phyloP scores from a whole-genome alignment of 2,888 invertebrate species.

The Trachelus tabidus region DNA sequence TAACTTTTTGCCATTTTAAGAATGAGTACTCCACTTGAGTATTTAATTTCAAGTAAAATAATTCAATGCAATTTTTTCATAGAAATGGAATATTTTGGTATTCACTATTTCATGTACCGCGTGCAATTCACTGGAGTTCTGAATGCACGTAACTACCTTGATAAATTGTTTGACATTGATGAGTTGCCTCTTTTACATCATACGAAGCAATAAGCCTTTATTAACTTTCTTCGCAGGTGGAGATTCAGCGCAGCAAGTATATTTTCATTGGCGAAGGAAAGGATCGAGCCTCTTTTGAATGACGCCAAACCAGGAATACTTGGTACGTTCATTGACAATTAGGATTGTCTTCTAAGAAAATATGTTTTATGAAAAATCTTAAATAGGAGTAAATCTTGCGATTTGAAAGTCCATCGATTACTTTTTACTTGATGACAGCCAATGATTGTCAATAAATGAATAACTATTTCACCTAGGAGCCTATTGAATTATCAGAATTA shows the following conservation, averaged over 20 bases:
- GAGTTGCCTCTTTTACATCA: not conserved
- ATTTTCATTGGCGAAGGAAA: constrained; percentile 66
- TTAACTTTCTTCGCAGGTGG: constrained; percentile 51
- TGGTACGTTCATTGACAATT: constrained; percentile 52
- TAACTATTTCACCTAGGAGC: not conserved
- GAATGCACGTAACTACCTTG: constrained; percentile 4
- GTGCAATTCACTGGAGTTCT: not conserved
- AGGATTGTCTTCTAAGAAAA: not conserved
- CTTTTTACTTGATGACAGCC: not conserved
- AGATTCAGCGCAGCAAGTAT: constrained; percentile 64
- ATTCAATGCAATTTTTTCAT: too few relatives aligned
- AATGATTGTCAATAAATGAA: not conserved
- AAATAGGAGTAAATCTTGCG: not conserved
- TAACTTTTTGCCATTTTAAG: too few relatives aligned
- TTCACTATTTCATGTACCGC: not conserved
- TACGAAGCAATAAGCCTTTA: not conserved
- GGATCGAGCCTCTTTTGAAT: constrained; percentile 67
- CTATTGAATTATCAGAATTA: not conserved
- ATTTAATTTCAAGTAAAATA: too few relatives aligned
- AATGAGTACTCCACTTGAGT: too few relatives aligned
- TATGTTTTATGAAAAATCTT: not conserved
- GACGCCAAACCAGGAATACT: constrained; percentile 68
- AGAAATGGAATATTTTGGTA: too few relatives aligned
- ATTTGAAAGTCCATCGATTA: not conserved
- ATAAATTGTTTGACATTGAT: not conserved